phyloP scores from a whole-genome alignment of 2,113 vertebrate genomes.

The Murina feae region DNA sequence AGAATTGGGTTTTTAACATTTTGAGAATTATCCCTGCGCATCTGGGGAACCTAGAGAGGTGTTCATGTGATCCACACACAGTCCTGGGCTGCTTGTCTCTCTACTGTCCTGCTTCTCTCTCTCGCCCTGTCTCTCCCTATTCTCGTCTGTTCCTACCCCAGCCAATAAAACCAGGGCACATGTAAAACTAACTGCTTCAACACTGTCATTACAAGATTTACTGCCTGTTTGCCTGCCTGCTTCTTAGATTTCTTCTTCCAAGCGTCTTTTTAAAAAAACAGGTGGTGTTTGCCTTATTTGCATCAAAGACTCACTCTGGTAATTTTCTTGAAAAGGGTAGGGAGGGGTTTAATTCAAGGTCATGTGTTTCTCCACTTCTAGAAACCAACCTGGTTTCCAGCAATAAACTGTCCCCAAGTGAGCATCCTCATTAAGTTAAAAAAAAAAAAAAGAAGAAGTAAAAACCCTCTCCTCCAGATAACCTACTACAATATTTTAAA shows the following conservation, averaged over 20 bases:
- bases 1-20: not conserved
- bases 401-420: not conserved
- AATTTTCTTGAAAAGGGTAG: not conserved
- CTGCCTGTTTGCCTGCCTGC: not conserved
- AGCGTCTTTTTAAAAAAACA: not conserved
- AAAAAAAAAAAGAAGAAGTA: not conserved
- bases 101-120: rapidly evolving
- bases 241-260: not conserved
- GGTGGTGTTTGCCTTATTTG: not conserved
- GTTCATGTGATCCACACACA: no score
- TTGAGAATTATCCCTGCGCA: not conserved
- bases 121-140: not conserved
- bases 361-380: not conserved
- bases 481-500: not conserved
- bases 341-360: not conserved
- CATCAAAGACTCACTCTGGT: not conserved
- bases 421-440: not conserved
- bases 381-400: not conserved
- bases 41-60: not conserved
- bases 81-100: not conserved
- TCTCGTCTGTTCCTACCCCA: not conserved
- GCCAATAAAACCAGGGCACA: not conserved
- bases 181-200: not conserved
- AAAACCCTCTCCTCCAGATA: not conserved
- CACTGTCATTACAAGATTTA: not conserved